Evolutionary conservation across 2,113 vertebrate genomes (phyloP), one percentile per base, ranked within the genome.

Genomic region (Microcebus griseorufus): DNA sequence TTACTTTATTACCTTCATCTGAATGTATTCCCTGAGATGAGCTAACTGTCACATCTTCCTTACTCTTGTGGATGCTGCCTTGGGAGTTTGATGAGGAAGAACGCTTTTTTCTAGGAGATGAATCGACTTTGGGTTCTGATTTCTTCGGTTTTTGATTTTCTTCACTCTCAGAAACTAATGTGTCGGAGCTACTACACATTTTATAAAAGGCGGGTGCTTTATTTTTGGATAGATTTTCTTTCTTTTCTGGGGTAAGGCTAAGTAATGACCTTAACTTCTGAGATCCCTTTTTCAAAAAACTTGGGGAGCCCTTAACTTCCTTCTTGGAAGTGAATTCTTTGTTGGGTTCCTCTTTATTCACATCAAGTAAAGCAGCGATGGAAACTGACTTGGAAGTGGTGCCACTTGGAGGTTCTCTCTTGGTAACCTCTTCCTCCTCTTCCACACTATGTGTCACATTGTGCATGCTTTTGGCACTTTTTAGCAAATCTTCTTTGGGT

Each of bases 201-300:
- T 98, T 99, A 37, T 99, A 98, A 96, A 99, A 99, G 20, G 97
- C 96, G 17, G 99, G 97, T 23, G 98, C 98, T 95, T 98, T 98
- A 83, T 95, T 98, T 98, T 98, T 99, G 2, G 98, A 96, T n/a
- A 98, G 98, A 88, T 76, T 98, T 64, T 99, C 99, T 90, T 99
- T 99, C 98, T 99, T 99, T 60, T 99, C 99, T 76, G 99, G 98
- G 37, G 98, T 98, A 83, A 99, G 99, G 95, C 99, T 99, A 83
- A 99, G 98, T 55, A 99, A 97, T 0, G 99, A 99, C 60, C 99
- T 99, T 27, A 99, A 97, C 97, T 99, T 99, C 88, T 99, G 99
- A 60, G 99, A 98, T 81, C 99, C 99, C 51, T 98, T 99, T 98
- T 99, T 99, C 53, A 99, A 96, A 97, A 99, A 99, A 92, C 93